Evolutionary conservation across 2,113 vertebrate species (phyloP), one percentile per base, ranked within the genome.

Genomic region (Poicephalus gulielmi): DNA sequence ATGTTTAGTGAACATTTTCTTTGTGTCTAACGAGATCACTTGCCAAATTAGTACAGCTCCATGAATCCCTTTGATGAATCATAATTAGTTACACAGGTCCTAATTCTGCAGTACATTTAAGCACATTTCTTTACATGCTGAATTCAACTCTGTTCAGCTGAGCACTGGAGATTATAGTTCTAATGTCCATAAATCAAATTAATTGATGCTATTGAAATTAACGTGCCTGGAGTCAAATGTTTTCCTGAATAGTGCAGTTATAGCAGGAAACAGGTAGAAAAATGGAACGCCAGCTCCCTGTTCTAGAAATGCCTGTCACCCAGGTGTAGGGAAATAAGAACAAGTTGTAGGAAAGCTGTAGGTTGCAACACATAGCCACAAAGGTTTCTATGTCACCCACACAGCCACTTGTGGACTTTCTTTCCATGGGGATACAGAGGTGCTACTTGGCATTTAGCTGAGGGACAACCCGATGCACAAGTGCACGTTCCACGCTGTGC

Each of bases 101-200:
- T 83, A 94, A 81, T 86, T 96, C 76, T 93, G 52, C 28, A 9
- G 35, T 69, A 74, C 35, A 74, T 70, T 83, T 88, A 90, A 90
- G 75, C 18, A 62, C 10, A 0, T 73, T 83, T 96, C 68, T 86
- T 63, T 83, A 83, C 50, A 28, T 39, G 31, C 31, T 82, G 30
- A 74, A 13, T 92, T 90, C 68, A 94, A 3, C 35, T 67, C 59
- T 60, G 27, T 52, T 79, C 43, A 44, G 69, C 47, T 69, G 74
- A 84, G 66, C 57, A 62, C 66, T 64, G 44, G 69, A 75, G 64
- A 75, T 66, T 9, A 2, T 60, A 81, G 88, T 90, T 91, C 67
- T 71, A 33, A 68, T 60, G 69, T 89, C 57, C 70, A 18, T 59
- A 85, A 85, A 82, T 79, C 57, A 39, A 39, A 35, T 10, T 15